Conservation (phyloP, 2,888 invertebrate species). For the Ypsolopha sequella region DNA sequence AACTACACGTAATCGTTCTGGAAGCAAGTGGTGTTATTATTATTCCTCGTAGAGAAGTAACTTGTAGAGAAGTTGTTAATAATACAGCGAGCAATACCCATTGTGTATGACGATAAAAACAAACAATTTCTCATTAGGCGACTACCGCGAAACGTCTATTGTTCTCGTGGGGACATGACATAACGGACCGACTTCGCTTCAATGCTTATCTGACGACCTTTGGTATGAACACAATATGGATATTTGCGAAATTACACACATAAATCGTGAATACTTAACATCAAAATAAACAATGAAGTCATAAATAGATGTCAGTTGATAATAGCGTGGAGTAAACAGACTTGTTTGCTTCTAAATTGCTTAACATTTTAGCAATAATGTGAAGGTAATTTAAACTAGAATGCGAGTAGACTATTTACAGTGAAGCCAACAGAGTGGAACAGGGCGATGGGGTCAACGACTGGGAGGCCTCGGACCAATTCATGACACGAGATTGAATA, state of each 20-base stretch:
- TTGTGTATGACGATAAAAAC: constrained; percentile 53
- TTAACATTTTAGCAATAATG: background rate
- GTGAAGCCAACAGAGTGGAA: background rate
- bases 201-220: background rate
- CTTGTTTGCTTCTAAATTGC: background rate
- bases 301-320: no score
- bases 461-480: constrained; percentile 65
- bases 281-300: no score
- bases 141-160: constrained; percentile 56
- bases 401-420: background rate
- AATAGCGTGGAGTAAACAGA: no score
- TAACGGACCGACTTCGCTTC: constrained; percentile 32
- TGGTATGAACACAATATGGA: background rate
- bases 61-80: constrained; percentile 40
- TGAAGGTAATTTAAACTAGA: background rate
- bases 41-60: constrained; percentile 13
- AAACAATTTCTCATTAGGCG: constrained; percentile 66
- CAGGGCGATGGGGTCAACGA: constrained; percentile 35
- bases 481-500: constrained; percentile 70
- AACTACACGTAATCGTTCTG: background rate
- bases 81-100: constrained; percentile 48
- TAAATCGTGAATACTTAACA: no score
- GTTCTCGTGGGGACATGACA: constrained; percentile 49
- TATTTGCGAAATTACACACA: no score
- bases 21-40: background rate